phyloP scores from a whole-genome alignment of 1,140 invertebrate species.

The Adelges cooleyi region DNA sequence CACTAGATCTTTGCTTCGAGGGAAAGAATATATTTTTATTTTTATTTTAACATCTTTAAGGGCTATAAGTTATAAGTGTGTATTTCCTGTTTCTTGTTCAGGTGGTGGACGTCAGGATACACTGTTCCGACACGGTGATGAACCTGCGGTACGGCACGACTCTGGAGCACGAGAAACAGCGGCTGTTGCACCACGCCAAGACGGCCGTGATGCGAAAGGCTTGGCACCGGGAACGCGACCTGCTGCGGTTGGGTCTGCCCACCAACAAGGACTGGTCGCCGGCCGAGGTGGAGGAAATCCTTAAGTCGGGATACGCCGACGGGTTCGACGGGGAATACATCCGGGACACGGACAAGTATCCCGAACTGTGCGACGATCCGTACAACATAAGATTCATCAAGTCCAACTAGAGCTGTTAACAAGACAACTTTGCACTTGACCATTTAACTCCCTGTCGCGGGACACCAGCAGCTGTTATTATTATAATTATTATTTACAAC shows the following conservation, averaged over 20 bases:
- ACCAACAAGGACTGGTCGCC: conserved; percentile 48
- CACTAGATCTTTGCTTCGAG: too few relatives aligned
- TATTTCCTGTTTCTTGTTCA: conserved; percentile 33
- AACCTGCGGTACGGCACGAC: conserved; percentile 81
- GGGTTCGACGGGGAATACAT: conserved; percentile 84
- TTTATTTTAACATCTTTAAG: too few relatives aligned
- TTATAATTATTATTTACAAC: too few relatives aligned
- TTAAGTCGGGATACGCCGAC: conserved; percentile 65
- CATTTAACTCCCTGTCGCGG: too few relatives aligned
- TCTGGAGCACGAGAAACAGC: conserved; percentile 71
- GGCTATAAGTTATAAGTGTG: too few relatives aligned
- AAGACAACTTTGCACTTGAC: background rate
- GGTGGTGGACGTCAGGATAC: conserved; percentile 71
- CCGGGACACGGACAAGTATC: conserved; percentile 75
- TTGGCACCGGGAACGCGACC: conserved; percentile 80
- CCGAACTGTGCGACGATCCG: conserved; percentile 87
- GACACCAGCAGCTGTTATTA: too few relatives aligned
- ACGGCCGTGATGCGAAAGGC: conserved; percentile 73
- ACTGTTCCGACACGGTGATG: conserved; percentile 66
- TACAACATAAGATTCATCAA: conserved; percentile 85
- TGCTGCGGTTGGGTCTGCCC: conserved; percentile 67
- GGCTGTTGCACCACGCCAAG: conserved; percentile 78
- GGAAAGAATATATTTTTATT: too few relatives aligned
- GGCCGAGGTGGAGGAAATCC: conserved; percentile 73
- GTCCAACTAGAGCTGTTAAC: conserved; percentile 36